Conservation (phyloP, 2,113 vertebrate genomes). For the Pterocles orientalis region DNA sequence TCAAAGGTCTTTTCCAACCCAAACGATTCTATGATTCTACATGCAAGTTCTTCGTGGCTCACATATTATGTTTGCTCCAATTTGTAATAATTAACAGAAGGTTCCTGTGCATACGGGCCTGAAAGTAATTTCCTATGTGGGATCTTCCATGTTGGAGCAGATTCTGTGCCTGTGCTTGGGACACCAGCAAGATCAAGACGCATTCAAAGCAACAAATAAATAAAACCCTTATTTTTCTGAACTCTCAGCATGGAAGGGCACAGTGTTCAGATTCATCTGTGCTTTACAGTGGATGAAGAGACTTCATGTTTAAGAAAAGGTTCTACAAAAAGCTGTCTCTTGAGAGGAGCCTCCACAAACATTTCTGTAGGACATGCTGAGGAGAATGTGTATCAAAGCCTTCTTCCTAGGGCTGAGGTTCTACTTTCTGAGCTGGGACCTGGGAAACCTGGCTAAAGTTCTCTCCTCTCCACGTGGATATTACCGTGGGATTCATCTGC, state of each 20-base stretch:
- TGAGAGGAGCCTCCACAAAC: fast-evolving
- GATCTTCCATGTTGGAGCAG: neutral
- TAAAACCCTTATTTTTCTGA: neutral
- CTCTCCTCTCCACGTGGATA: neutral
- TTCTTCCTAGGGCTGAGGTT: neutral
- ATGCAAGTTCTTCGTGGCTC: neutral
- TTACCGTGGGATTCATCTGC: neutral
- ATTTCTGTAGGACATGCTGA: neutral
- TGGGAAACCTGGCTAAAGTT: neutral
- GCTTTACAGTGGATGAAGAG: neutral
- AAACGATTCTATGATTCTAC: neutral
- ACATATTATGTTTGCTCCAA: neutral
- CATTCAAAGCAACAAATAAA: neutral
- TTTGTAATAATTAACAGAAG: neutral
- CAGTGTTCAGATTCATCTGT: neutral
- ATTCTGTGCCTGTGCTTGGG: neutral
- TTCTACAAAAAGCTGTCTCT: neutral
- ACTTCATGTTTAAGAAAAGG: neutral
- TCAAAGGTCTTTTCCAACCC: neutral
- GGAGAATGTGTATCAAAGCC: neutral
- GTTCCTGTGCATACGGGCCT: neutral
- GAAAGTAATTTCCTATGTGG: neutral
- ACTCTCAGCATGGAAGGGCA: neutral
- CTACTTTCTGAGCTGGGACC: neutral
- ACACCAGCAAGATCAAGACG: neutral